Base-by-base conservation (phyloP, 2,888 invertebrate species). In the Stramonita haemastoma region DNA sequence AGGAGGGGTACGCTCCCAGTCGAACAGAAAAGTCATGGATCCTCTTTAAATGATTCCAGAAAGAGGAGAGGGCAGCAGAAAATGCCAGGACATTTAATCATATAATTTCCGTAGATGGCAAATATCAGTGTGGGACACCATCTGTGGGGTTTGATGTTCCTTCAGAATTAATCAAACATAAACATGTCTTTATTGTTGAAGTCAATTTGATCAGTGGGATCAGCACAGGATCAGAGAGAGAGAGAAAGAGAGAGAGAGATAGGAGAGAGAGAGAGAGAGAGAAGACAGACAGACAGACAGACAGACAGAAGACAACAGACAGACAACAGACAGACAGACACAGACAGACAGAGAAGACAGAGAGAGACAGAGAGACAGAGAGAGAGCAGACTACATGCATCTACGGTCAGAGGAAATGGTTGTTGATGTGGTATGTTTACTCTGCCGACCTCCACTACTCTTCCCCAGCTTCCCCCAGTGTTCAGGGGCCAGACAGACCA, bases 321-420 rank as follows among this genome's bases (percentile, higher is more conserved):
- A 66, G 66, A 66, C 6, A 66, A 13, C 2, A 8, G 8, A 2
- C 8, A 60, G 60, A 60, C 60, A 60, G 60, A 60, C 60, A 60
- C n/a, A 66, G 66, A 66, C 17, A 66, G 66, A 66, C 66, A 66
- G 66, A 66, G 5, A 66, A n/a, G 66, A 66, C 19, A 66, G 66
- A 66, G 66, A 66, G 66, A 66, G 5, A 66, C 6, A 66, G 66
- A 66, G 66, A 66, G 66, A 2, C 6, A 66, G 5, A 66, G 66
- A 66, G 66, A 66, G 66, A 66, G 66, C 2, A 8, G 8, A 2
- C 8, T 5, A 5, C 2, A 8, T 46, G 34, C 29, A 32, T n/a
- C 66, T 89, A 29, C 85, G 85, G 70, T 89, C 29, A 85, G 73
- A 85, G 73, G 56, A 89, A 89, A 84, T 85, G 85, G 46, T 8